Base-by-base conservation (phyloP, 2,797 vertebrate genomes). In the Ctenopoma multispine region DNA sequence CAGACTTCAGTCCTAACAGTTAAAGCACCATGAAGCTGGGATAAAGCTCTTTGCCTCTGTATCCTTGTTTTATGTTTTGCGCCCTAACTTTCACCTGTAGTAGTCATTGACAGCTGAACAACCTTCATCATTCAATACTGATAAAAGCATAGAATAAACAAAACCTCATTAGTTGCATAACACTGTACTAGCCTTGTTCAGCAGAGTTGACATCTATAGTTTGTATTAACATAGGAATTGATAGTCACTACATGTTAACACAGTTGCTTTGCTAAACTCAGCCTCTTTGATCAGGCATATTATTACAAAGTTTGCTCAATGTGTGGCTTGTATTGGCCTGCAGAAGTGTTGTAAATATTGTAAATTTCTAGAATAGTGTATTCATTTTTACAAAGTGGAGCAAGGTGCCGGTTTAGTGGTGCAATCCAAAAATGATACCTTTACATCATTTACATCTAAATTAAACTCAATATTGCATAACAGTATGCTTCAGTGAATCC, bases 1-100 rank as follows among this genome's bases (percentile, higher is more conserved):
- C 13, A 43, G n/a, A 63, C 41, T 51, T 71, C 24, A 79, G 24
- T 69, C 38, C n/a, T 43, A 27, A 57, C 38, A 48, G 38, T 55
- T 68, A 38, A 8, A 2, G 2, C 50, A 48, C 31, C 4, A 49
- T 49, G 34, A 68, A 67, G 24, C 60, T 60, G 12, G n/a, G n/a
- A n/a, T n/a, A 21, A 64, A 51, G 11, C 17, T 13, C 27, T 40
- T 49, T 63, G 5, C 24, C 21, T 5, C 17, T 48, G 15, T 53
- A 43, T 38, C 21, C 4, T 15, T 34, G n/a, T 44, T 55, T 44
- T 20, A 50, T 20, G 27, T 38, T n/a, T 50, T 36, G 31, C 34
- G 23, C 6, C 5, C 20, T 20, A 23, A 38, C 15, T 36, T 58
- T 23, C 5, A 11, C 15, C 31, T 15, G 3, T 24, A 27, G 38